phyloP scores from a whole-genome alignment of 2,113 vertebrate genomes.

The Porphyrio hochstetteri region DNA sequence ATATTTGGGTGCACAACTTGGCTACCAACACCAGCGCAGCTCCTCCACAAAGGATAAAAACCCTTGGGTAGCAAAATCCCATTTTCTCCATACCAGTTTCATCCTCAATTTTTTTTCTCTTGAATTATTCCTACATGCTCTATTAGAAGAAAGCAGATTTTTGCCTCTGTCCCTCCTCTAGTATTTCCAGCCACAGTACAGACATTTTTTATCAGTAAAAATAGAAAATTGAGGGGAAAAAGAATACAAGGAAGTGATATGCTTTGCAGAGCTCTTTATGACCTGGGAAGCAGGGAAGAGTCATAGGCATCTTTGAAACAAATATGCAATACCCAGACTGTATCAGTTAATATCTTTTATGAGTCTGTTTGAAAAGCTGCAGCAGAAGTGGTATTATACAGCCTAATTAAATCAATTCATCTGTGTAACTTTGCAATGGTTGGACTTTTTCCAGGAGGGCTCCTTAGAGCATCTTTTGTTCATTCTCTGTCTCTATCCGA shows the following conservation, averaged over 20 bases:
- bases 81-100: not conserved
- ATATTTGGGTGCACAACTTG: not conserved
- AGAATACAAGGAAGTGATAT: not conserved
- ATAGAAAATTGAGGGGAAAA: not conserved
- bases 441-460: slow-evolving; percentile 63
- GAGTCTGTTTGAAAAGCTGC: slow-evolving; percentile 24
- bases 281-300: slow-evolving; percentile 19
- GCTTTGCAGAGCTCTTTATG: not conserved
- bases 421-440: slow-evolving; percentile 45
- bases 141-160: not conserved
- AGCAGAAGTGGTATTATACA: slow-evolving; percentile 34
- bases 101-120: not conserved
- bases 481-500: slow-evolving; percentile 18
- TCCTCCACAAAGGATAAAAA: not conserved
- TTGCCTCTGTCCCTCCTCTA: not conserved
- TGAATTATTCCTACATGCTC: not conserved
- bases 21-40: not conserved
- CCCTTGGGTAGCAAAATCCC: not conserved
- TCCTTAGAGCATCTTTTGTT: slow-evolving; percentile 66
- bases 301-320: slow-evolving; percentile 5
- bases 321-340: not conserved
- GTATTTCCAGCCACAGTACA: not conserved
- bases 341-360: slow-evolving; percentile 52
- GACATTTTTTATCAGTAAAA: not conserved
- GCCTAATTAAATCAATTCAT: slow-evolving; percentile 76